Percentiles rank a stretch among this genome's conserved stretches.
These are phyloP conservation scores for Maconellicoccus hirsutus DNA, from an alignment of 1,140 invertebrate genomes.

Conservation along the genomic window DNA sequence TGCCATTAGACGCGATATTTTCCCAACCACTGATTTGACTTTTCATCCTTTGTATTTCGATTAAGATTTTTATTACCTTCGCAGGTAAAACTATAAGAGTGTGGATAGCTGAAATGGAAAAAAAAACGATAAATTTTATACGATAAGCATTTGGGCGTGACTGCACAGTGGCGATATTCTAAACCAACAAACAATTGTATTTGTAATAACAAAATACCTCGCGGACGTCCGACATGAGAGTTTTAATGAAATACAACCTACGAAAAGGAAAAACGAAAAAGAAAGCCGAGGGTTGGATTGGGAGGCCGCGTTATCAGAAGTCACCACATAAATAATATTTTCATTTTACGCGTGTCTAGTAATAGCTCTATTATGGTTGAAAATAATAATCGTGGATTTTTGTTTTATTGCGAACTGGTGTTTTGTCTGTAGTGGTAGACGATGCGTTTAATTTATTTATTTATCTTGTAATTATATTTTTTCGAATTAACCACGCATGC, in stretches of 20 bases:
- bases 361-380: not conserved
- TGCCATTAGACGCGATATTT: not conserved
- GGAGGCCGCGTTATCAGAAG: not conserved
- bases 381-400: constrained; percentile 1
- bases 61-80: not conserved
- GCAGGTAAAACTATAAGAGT: not conserved
- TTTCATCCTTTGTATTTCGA: not conserved
- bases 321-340: constrained; percentile 17
- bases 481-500: not conserved
- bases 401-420: too few relatives aligned
- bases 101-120: not conserved
- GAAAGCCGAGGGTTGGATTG: not conserved
- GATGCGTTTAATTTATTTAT: not conserved
- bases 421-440: not conserved
- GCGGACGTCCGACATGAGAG: not conserved
- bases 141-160: constrained; percentile 17
- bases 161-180: constrained; percentile 11
- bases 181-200: constrained; percentile 20
- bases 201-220: constrained; percentile 18
- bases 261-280: not conserved
- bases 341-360: constrained; percentile 1
- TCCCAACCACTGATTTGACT: not conserved
- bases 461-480: constrained; percentile 6
- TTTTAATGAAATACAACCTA: not conserved
- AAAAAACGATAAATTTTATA: constrained; percentile 16